Evolutionary conservation across 2,888 invertebrate genomes (phyloP), one percentile per base, ranked within the genome.

Genomic region (Osmoderma eremita): DNA sequence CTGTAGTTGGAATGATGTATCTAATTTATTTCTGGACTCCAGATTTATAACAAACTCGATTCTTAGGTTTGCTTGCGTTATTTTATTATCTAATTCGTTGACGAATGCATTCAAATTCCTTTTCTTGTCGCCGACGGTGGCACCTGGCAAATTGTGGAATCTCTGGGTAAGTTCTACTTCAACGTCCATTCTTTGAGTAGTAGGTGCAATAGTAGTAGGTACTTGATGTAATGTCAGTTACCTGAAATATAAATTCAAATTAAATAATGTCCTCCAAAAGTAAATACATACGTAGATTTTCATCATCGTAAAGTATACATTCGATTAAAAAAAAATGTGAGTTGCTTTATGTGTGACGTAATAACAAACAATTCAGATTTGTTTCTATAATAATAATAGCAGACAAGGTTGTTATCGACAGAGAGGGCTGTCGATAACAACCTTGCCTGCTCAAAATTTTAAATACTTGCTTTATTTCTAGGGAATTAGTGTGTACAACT

Each of bases 1-100:
- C 4, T 70, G 70, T 0, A 70, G 41, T 63, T 67, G 67, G 38
- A 71, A 70, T 30, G 10, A 15, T 2, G 39, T 41, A 13, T 56
- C 56, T 8, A 56, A 12, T 24, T 41, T 15, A 18, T 56, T 42
- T 24, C 22, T 41, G 13, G 56, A 41, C 3, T 20, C 10, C 13
- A 56, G 22, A 13, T 41, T 56, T 1, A 13, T 20, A 20, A 42
- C 22, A 12, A 56, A 42, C n/a, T 20, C 42, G n/a, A n/a, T 18
- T 22, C 13, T 56, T 13, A 56, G n/a, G n/a, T n/a, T 2, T 6
- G 22, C 22, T 8, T 56, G 41, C 8, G 56, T 13, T 13, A 56
- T 42, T 42, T 41, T 24, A 42, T 41, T 13, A 22, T 56, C 22
- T 3, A 56, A 2, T 20, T 56, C 56, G 8, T 22, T 63, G 15